Evolutionary conservation across 2,888 invertebrate species (phyloP), one percentile per base, ranked within the genome.

Genomic region (Tryphoninae sp.): DNA sequence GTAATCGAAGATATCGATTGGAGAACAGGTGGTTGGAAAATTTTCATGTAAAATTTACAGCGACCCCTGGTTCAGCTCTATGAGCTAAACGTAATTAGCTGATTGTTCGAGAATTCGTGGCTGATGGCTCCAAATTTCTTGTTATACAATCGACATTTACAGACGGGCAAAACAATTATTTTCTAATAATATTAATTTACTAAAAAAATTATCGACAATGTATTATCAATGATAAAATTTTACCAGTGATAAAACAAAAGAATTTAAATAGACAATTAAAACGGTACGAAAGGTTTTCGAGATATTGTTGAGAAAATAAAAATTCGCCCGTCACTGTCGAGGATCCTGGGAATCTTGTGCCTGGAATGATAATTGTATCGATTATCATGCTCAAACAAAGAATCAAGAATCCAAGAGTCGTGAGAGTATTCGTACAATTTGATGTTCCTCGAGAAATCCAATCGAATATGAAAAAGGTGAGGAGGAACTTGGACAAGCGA

Each of bases 1-100:
- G 40, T 64, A 16, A 45, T 61, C 68, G 80, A 58, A 45, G n/a
- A 13, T 61, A 26, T 42, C 59, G 40, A 58, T 49, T 40, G 11
- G 51, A 13, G 19, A 45, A 45, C 45, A 26, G 40, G n/a, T 6
- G 55, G 9, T 16, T 55, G 1, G 45, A 45, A 19, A 71, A 61
- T 49, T 49, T 9, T 33, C 40, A 62, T 23, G 67, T 22, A 22
- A 51, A 51, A 71, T 74, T 75, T 59, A 49, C 19, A 19, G 26
- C 16, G 19, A 53, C 55, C 55, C 55, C 2, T 55, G 8, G 19
- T 55, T 55, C 8, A 55, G 55, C 16, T 55, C 55, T 22, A 22
- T 55, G 22, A 19, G n/a, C 19, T 19, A 7, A 2, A 8, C 16
- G 16, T 9, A 55, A 55, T 4, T 19, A n/a, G 8, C 55, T 22